Conservation (phyloP, 2,888 invertebrate species). For the Phasia obesa region DNA sequence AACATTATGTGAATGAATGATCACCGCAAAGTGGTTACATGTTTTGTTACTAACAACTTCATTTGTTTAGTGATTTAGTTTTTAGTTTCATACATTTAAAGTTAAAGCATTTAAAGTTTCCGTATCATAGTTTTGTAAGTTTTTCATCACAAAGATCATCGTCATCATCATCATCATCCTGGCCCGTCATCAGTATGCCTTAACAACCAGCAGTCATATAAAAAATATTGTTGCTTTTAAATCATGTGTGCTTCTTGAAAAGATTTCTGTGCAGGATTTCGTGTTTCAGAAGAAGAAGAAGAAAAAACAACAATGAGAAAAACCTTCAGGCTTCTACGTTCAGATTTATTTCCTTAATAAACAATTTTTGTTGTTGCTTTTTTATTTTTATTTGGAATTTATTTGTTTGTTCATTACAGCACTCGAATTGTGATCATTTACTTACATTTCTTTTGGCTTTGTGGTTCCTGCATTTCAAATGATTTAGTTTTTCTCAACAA, state of each 20-base stretch:
- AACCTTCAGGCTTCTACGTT: conserved; percentile 54
- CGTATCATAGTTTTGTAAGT: conserved; percentile 37
- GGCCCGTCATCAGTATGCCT: conserved; percentile 16
- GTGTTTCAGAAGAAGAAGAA: not conserved
- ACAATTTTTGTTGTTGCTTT: conserved; percentile 56
- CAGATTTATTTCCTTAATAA: conserved; percentile 69
- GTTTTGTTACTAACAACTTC: conserved; percentile 77
- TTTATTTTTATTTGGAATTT: conserved; percentile 18
- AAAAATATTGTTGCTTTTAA: conserved; percentile 44
- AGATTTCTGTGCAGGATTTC: conserved; percentile 38
- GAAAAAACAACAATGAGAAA: conserved; percentile 17
- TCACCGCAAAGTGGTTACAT: conserved; percentile 50
- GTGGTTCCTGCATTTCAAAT: conserved; percentile 21
- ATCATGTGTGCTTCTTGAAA: conserved; percentile 44
- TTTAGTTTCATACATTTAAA: conserved; percentile 21
- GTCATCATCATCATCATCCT: conserved; percentile 15
- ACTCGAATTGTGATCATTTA: conserved; percentile 52
- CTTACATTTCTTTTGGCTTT: conserved; percentile 7
- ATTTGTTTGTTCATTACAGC: conserved; percentile 45
- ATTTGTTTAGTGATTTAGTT: conserved; percentile 79
- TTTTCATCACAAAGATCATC: conserved; percentile 52
- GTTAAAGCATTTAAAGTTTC: conserved; percentile 31
- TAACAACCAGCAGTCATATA: conserved; percentile 45
- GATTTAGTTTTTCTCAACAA: conserved; percentile 36
- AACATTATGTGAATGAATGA: conserved; percentile 53